These are phyloP conservation scores for Aurelia aurita DNA, from an alignment of 30 jellyfish, hydroid and myxozoan genomes.

Conservation along the genomic window DNA sequence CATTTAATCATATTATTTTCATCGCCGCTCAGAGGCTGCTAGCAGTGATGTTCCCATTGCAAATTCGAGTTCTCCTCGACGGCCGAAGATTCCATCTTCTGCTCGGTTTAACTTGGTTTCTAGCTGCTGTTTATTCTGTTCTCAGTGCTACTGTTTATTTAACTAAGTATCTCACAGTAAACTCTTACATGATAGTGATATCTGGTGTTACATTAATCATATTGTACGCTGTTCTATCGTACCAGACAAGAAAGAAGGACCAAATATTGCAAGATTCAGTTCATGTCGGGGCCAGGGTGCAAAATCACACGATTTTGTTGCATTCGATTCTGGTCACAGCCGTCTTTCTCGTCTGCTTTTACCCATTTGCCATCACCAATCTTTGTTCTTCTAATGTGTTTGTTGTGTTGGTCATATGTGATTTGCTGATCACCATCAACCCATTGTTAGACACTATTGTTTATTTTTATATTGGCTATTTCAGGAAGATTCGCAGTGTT, in stretches of 20 bases:
- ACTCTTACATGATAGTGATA: conserved; percentile 5
- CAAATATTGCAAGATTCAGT: background rate
- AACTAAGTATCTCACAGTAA: conserved; percentile 16
- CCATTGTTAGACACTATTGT: conserved; percentile 11
- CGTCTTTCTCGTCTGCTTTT: conserved; percentile 34
- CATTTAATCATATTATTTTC: conserved; percentile 43
- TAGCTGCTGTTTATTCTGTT: conserved; percentile 14
- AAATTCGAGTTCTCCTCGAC: conserved; percentile 2
- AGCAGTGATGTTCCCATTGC: conserved; percentile 34
- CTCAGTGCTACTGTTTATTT: conserved; percentile 8
- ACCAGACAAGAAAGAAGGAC: background rate
- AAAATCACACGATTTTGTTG: conserved; percentile 21
- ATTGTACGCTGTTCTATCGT: conserved; percentile 11
- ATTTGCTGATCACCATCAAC: conserved; percentile 29
- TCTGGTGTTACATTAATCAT: conserved; percentile 2
- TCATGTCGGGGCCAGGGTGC: background rate
- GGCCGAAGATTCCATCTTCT: conserved; percentile 4
- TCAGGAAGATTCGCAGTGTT: background rate
- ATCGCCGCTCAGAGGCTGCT: conserved; percentile 45
- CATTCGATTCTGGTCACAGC: conserved; percentile 42
- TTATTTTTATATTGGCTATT: conserved; percentile 13
- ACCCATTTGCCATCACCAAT: conserved; percentile 45
- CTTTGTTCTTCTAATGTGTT: conserved; percentile 13
- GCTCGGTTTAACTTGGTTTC: conserved; percentile 13
- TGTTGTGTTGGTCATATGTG: conserved; percentile 6